Percentiles rank a stretch among this genome's conserved stretches.
Evolutionary conservation across 1,140 invertebrate species (phyloP).

Genomic region (Drosophila dunni): DNA sequence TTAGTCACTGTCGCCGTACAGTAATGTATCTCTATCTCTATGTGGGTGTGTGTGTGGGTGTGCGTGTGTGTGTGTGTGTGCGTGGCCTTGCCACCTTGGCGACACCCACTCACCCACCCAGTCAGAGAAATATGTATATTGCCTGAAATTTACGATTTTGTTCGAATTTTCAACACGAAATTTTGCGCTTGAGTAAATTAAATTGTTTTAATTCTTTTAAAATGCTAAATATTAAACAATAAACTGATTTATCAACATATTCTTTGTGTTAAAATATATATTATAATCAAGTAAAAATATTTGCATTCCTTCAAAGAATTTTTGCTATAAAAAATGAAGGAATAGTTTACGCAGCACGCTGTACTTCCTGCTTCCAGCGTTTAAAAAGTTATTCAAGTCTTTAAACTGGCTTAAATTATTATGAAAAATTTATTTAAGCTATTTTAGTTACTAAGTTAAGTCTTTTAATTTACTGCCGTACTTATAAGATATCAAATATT

Average conservation of each 20-base stretch:
- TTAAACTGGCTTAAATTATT: neutral
- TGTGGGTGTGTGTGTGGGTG: constrained; percentile 1
- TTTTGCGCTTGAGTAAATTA: constrained; percentile 23
- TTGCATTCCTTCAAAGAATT: no score
- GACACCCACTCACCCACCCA: constrained; percentile 56
- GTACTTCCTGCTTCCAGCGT: no score
- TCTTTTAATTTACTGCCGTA: constrained; percentile 12
- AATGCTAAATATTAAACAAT: constrained; percentile 16
- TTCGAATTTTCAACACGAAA: constrained; percentile 15
- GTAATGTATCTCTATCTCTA: constrained; percentile 27
- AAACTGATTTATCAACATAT: neutral
- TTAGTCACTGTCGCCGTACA: constrained; percentile 49
- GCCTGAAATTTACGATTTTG: constrained; percentile 25
- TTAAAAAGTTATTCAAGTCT: no score
- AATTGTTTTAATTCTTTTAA: constrained; percentile 13
- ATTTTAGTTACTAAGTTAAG: neutral
- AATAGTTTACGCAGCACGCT: neutral
- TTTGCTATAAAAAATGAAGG: neutral
- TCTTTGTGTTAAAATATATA: neutral
- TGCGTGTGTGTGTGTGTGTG: constrained; percentile 37
- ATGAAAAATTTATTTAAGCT: neutral
- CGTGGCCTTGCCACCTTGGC: constrained; percentile 70
- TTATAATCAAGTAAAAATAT: neutral
- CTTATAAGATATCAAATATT: constrained; percentile 47
- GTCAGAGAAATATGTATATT: constrained; percentile 24